Evolutionary conservation across 2,113 vertebrate species (phyloP), one percentile per base, ranked within the genome.

Genomic region (Hippocampus comes): DNA sequence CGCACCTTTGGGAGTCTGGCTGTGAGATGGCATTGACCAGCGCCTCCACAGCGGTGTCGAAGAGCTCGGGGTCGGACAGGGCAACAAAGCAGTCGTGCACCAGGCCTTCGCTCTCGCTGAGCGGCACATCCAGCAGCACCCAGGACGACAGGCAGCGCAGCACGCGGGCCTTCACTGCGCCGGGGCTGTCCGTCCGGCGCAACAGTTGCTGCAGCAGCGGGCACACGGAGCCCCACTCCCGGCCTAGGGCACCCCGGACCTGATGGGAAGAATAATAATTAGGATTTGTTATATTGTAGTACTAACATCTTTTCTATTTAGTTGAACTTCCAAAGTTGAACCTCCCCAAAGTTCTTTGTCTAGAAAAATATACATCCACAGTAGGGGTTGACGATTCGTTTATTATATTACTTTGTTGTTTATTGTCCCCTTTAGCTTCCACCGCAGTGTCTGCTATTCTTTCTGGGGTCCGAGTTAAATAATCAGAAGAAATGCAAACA

Each of bases 121-220:
- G 91, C 0, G 97, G 95, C 72, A 99, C 96, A 74, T 99, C 97
- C 88, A 99, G 91, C 89, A 97, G 94, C 61, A 98, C 95, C 97
- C 97, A 99, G 80, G 96, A 99, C 80, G 97, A 99, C 88, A 99
- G 95, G 89, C 97, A 99, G 88, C 97, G 98, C 82, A 99, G 91
- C 75, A 97, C 97, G 63, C 98, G 98, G 88, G 98, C 96, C 87
- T 96, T 97, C 84, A 99, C 96, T 71, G 96, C 95, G 78, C 95
- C 94, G 0, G 97, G 97, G 65, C 95, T 96, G 91, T 96, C 96
- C 60, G 94, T 91, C 86, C 97, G 94, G 77, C 94, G 94, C 41
- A 99, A 89, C 76, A 99, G 94, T 91, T 99, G 97, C 84, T 97
- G 96, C 75, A 99, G 91, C 82, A 99, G 90, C 0, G 96, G 97